These are phyloP conservation scores for Temnopleurus reevesii DNA, from an alignment of 53 echinoderm and acorn worm species.

Conservation along the genomic window DNA sequence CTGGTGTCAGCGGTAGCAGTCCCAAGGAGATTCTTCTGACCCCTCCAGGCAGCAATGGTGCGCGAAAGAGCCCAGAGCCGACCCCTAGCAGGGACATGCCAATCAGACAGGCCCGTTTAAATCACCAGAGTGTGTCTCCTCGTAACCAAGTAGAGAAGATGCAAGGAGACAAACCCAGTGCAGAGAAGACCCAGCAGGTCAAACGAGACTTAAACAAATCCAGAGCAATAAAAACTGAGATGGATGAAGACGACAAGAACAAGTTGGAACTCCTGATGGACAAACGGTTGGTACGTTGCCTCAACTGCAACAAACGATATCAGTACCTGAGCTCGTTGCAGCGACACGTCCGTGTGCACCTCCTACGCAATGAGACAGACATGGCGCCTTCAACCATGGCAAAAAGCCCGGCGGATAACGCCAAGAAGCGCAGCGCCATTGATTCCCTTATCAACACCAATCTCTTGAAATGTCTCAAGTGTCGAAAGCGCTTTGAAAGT, in stretches of 20 bases:
- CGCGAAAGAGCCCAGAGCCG: slow-evolving; percentile 44
- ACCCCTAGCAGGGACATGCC: slow-evolving; percentile 71
- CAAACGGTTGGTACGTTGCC: slow-evolving; percentile 78
- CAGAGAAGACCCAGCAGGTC: slow-evolving; percentile 19
- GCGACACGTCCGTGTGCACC: slow-evolving; percentile 81
- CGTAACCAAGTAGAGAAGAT: slow-evolving; percentile 50
- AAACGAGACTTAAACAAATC: slow-evolving; percentile 23
- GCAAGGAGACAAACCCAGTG: slow-evolving; percentile 26
- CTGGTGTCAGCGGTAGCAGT: neutral
- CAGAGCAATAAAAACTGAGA: slow-evolving; percentile 57
- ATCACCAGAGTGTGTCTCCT: slow-evolving; percentile 75
- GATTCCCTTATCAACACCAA: slow-evolving; percentile 81
- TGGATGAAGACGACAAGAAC: slow-evolving; percentile 73
- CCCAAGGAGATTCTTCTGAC: slow-evolving; percentile 19
- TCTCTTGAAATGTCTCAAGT: slow-evolving; percentile 89
- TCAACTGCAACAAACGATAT: slow-evolving; percentile 87
- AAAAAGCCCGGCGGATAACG: slow-evolving; percentile 61
- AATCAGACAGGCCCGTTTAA: slow-evolving; percentile 74
- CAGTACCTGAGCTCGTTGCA: slow-evolving; percentile 85
- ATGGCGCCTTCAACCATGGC: slow-evolving; percentile 33
- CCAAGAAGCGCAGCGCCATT: slow-evolving; percentile 75
- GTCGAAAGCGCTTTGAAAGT: slow-evolving; percentile 82
- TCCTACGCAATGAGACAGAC: slow-evolving; percentile 57
- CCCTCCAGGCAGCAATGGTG: slow-evolving; percentile 21
- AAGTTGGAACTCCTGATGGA: slow-evolving; percentile 75